A percentile compares a stretch with the other conserved stretches of the same genome.
phyloP scores from a whole-genome alignment of 2,113 vertebrate species.

The Meleagris gallopavo region DNA sequence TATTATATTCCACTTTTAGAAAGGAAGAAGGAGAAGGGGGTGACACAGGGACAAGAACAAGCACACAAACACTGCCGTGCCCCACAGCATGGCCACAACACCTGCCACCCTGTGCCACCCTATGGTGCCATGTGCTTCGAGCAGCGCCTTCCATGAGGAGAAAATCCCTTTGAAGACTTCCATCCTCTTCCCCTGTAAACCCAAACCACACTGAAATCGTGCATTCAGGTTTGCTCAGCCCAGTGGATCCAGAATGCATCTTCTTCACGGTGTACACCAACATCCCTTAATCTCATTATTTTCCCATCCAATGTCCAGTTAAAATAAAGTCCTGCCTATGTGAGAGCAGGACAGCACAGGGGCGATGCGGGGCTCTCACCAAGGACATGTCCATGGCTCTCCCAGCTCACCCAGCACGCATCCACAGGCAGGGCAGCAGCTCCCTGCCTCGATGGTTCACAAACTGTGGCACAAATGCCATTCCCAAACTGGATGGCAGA shows the following conservation, averaged over 20 bases:
- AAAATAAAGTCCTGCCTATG: background rate
- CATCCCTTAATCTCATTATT: background rate
- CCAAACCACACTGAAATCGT: background rate
- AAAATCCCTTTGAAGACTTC: rapidly evolving
- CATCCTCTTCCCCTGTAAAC: background rate
- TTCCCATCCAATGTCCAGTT: background rate
- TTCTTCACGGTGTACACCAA: rapidly evolving
- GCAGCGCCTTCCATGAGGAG: background rate
- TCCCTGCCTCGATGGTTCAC: background rate
- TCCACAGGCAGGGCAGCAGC: background rate
- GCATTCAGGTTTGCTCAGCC: background rate
- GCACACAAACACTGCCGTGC: background rate
- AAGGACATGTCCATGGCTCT: background rate
- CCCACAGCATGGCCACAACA: background rate
- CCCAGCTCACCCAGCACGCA: background rate
- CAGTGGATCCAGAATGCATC: rapidly evolving
- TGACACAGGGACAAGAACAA: background rate
- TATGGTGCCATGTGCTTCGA: background rate
- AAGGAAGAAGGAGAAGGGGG: conserved; percentile 11
- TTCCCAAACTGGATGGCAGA: background rate
- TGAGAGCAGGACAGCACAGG: background rate
- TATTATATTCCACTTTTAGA: background rate
- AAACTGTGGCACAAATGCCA: background rate
- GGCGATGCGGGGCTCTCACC: background rate
- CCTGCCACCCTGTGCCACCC: background rate